Conservation (phyloP, 2,113 vertebrate species). For the Pao palembangensis region DNA sequence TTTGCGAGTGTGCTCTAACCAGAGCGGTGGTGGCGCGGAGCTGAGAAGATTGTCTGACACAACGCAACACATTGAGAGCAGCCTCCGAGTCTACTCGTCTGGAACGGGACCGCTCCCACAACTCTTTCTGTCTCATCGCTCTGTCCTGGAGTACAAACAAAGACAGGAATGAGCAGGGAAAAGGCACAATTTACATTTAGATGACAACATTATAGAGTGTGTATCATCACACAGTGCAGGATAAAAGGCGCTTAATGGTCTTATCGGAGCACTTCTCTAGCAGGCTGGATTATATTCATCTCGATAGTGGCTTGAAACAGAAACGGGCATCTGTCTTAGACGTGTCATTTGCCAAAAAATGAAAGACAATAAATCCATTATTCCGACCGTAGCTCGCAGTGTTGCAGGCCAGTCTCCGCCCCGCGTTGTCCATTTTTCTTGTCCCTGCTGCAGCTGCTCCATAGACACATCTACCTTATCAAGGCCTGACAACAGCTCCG, state of each 20-base stretch:
- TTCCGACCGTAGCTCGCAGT: slow-evolving; percentile 43
- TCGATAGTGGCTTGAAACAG: background rate
- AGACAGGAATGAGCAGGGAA: background rate
- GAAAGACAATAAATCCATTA: slow-evolving; percentile 1
- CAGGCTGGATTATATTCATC: background rate
- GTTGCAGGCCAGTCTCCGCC: slow-evolving; percentile 30
- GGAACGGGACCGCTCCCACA: slow-evolving; percentile 67
- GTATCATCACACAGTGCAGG: background rate
- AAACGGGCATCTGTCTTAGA: background rate
- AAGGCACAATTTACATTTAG: slow-evolving; percentile 9
- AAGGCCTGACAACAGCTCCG: slow-evolving; percentile 69
- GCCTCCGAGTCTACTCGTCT: slow-evolving; percentile 71
- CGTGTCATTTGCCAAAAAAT: background rate
- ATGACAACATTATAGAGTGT: background rate
- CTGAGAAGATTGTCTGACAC: slow-evolving; percentile 65
- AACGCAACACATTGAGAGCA: slow-evolving; percentile 70
- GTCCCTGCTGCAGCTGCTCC: slow-evolving; percentile 71
- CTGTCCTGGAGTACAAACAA: slow-evolving; percentile 62
- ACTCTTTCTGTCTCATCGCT: slow-evolving; percentile 62
- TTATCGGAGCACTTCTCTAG: background rate
- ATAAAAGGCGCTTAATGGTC: too few relatives aligned
- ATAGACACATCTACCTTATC: slow-evolving; percentile 72
- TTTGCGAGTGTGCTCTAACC: slow-evolving; percentile 61
- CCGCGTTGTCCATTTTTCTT: slow-evolving; percentile 50
- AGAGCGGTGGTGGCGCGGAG: slow-evolving; percentile 75